Evolutionary conservation across 2,888 invertebrate species (phyloP).

Genomic region (Tenthredo distinguenda): DNA sequence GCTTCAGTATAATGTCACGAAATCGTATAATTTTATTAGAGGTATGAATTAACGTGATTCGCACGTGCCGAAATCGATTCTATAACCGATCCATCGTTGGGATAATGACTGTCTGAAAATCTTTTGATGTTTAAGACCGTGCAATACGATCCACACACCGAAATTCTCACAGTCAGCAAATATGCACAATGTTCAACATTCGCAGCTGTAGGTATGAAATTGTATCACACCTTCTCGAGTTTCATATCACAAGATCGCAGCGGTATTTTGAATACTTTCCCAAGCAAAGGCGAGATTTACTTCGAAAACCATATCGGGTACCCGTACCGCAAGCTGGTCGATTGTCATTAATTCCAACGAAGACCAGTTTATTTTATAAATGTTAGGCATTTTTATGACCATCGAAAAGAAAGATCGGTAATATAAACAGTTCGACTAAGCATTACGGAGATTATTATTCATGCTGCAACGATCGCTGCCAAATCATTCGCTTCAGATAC

Average conservation of each 20-base stretch:
- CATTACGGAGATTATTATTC: not conserved
- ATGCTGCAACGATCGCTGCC: not conserved
- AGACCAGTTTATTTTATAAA: slow-evolving; percentile 5
- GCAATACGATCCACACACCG: not conserved
- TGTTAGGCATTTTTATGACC: not conserved
- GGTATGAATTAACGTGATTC: not conserved
- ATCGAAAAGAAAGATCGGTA: not conserved
- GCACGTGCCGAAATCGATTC: not conserved
- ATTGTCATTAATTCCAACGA: not conserved
- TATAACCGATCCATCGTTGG: not conserved
- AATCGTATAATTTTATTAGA: not conserved
- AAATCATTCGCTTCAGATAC: not conserved
- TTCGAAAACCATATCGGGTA: not conserved
- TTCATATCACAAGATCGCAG: not conserved
- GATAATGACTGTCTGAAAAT: not conserved
- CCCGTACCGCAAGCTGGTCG: slow-evolving; percentile 5
- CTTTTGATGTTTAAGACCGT: not conserved
- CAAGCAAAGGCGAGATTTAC: not conserved
- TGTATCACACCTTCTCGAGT: not conserved
- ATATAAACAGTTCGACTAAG: not conserved
- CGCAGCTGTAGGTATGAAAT: not conserved
- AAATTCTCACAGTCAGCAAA: not conserved
- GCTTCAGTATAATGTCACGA: not conserved
- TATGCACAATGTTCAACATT: slow-evolving; percentile 1
- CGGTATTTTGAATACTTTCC: not conserved